A percentile compares a stretch with the other conserved stretches of the same genome.
Evolutionary conservation across 2,888 invertebrate species (phyloP).

Genomic region (Linyphia triangularis): DNA sequence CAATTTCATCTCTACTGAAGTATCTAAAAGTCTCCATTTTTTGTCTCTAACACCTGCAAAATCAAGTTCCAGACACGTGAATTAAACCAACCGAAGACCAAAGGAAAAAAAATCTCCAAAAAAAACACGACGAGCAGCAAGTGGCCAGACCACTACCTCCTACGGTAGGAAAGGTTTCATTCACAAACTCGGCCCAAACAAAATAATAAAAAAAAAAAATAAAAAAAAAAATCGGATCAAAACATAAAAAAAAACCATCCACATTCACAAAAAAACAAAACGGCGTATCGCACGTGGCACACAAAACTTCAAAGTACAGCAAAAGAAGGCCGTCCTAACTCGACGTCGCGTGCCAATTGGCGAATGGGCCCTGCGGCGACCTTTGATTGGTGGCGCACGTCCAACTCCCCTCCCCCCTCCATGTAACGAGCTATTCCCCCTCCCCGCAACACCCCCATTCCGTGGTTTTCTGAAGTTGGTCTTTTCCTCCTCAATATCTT

Average conservation of each 20-base stretch:
- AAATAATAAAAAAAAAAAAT: constrained; percentile 16
- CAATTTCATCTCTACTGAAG: no score
- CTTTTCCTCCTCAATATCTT: constrained; percentile 32
- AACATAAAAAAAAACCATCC: neutral
- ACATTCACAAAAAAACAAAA: neutral
- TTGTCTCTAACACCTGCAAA: no score
- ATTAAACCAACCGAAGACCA: neutral
- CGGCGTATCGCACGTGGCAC: constrained; percentile 35
- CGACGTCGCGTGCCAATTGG: constrained; percentile 74
- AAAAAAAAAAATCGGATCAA: neutral
- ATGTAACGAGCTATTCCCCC: constrained; percentile 55
- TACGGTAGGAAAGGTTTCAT: constrained; percentile 4
- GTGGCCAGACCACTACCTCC: constrained; percentile 18
- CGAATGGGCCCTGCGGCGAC: constrained; percentile 67
- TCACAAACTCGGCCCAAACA: constrained; percentile 19
- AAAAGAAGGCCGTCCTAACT: constrained; percentile 33
- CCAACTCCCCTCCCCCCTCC: constrained; percentile 63
- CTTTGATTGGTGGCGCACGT: constrained; percentile 74
- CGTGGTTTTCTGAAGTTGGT: constrained; percentile 9
- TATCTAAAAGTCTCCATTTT: no score
- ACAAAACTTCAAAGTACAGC: neutral
- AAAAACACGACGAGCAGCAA: neutral
- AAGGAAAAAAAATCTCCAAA: neutral
- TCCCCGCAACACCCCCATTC: constrained; percentile 13
- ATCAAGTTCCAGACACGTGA: neutral